Evolutionary conservation across 2,888 invertebrate genomes (phyloP).

Genomic region (Eilema caniola): DNA sequence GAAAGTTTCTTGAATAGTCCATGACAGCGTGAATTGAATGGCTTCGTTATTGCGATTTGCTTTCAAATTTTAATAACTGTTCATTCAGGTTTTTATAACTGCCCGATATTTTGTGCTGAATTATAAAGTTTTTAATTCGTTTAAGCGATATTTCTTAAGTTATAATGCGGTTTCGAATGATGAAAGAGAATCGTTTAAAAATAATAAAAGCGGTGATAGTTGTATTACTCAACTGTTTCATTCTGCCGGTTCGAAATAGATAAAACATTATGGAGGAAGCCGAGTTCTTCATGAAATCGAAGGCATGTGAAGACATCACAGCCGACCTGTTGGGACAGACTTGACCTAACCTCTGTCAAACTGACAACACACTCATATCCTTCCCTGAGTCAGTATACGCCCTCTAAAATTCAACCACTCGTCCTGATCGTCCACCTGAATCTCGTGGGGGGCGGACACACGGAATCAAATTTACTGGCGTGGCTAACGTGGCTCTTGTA

Average conservation of each 20-base stretch:
- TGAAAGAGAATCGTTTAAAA: constrained; percentile 3
- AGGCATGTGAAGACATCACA: background rate
- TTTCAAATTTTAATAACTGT: constrained; percentile 7
- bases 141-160: background rate
- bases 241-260: background rate
- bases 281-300: background rate
- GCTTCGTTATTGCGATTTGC: constrained; percentile 7
- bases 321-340: background rate
- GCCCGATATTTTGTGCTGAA: constrained; percentile 16
- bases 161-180: background rate
- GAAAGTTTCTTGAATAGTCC: constrained; percentile 19
- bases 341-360: too few species aligned
- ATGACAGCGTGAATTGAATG: constrained; percentile 13
- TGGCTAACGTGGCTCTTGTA: too few species aligned
- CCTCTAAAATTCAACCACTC: too few species aligned
- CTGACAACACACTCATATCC: too few species aligned
- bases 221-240: background rate
- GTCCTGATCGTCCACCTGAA: too few species aligned
- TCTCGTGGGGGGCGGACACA: too few species aligned
- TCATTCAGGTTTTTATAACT: constrained; percentile 10
- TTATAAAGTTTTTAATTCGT: constrained; percentile 1
- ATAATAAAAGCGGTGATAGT: background rate
- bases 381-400: too few species aligned
- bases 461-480: too few species aligned
- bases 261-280: background rate